Evolutionary conservation across 1,140 invertebrate genomes (phyloP), one percentile per base, ranked within the genome.

Genomic region (Aleiodes sp.): DNA sequence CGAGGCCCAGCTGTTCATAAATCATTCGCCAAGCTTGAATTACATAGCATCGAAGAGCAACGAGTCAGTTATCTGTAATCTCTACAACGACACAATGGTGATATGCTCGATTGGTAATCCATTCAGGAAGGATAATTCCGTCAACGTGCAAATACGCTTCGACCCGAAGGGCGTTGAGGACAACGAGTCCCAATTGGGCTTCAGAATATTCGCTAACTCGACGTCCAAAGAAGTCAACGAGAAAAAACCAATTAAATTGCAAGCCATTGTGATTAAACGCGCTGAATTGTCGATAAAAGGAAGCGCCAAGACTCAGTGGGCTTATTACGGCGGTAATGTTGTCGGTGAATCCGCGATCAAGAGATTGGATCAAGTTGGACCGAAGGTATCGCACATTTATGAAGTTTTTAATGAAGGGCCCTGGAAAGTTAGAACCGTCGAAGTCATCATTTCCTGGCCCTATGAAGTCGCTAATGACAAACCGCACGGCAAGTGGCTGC

Each of bases 101-200:
- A 86, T 89, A 0, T 98, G 96, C 83, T 89, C 91, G 12, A 86
- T 98, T 29, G 96, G 96, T 24, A 98, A 98, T 86, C 97, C 96
- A 0, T 93, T 97, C 76, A 91, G 92, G 75, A 89, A 87, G 74
- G 87, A 90, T 56, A 83, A 89, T 26, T 79, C 83, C 24, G 82
- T 87, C 6, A 88, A 88, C 39, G 87, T 96, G 56, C 89, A 89
- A 72, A 87, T 97, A 14, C 86, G 93, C 56, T 97, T 97, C 80
- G 93, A 95, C 80, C 92, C 94, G 0, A 91, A 91, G 73, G 88
- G 88, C 21, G 81, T 94, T 12, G 90, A 91, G 73, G 92, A 92
- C 69, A 90, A 88, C 29, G 91, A 93, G 77, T 88, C 88, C 0
- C 86, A 89, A 33, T 85, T 98, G 10, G 79, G 88, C 26, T 94